phyloP scores from a whole-genome alignment of 2,888 invertebrate species.

The Zhuqinia jingwanae region DNA sequence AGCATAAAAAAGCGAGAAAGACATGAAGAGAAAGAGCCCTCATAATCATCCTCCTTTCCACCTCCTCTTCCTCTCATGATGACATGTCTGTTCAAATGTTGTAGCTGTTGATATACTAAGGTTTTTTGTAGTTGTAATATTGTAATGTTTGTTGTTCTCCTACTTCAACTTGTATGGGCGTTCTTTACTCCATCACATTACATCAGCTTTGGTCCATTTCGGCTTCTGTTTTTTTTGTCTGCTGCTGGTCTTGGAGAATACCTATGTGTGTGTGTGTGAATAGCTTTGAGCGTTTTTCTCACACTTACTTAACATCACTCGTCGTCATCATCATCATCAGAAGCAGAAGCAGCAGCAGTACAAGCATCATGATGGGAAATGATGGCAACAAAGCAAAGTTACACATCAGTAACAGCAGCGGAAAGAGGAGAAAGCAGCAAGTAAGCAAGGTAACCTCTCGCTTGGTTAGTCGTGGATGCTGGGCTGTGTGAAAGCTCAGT shows the following conservation, averaged over 20 bases:
- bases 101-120: neutral
- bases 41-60: conserved; percentile 11
- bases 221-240: too few relatives aligned
- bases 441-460: neutral
- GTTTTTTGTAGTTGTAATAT: neutral
- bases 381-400: conserved; percentile 9
- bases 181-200: neutral
- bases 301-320: conserved; percentile 33
- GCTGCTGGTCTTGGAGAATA: too few relatives aligned
- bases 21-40: neutral
- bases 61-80: neutral
- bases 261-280: neutral
- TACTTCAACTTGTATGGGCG: neutral
- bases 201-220: too few relatives aligned
- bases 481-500: neutral
- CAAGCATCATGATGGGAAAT: conserved; percentile 9
- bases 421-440: neutral
- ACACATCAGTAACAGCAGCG: neutral
- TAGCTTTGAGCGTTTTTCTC: conserved; percentile 31
- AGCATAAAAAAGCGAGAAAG: neutral
- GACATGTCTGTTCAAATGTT: conserved; percentile 12
- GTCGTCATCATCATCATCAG: neutral
- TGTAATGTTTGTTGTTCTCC: neutral
- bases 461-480: neutral
- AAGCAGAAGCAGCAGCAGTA: too few relatives aligned